Conservation (phyloP, 2,888 invertebrate genomes). For the Napeogenes sylphis region DNA sequence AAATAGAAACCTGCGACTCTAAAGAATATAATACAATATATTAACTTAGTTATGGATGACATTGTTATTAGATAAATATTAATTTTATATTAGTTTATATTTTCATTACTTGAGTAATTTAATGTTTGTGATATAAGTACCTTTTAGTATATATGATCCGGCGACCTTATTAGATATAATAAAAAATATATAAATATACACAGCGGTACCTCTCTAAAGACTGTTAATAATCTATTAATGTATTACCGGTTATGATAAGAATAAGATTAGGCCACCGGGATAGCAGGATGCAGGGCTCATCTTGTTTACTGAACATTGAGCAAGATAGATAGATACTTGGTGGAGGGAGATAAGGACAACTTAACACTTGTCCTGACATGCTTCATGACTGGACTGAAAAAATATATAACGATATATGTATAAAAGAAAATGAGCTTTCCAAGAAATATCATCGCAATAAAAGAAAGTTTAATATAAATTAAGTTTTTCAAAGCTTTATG, state of each 20-base stretch:
- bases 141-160: no score
- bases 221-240: conserved; percentile 57
- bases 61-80: no score
- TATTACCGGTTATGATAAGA: conserved; percentile 65
- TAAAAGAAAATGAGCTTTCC: no score
- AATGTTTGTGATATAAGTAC: no score
- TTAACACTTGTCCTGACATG: conserved; percentile 16
- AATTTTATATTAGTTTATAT: no score
- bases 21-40: no score
- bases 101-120: no score
- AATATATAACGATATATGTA: no score
- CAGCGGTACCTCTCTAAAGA: conserved; percentile 51
- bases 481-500: conserved; percentile 29
- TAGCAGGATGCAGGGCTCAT: conserved; percentile 71
- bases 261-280: conserved; percentile 69
- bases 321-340: conserved; percentile 48
- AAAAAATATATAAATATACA: conserved; percentile 19
- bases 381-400: background rate
- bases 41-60: no score
- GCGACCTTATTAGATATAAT: background rate
- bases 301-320: conserved; percentile 59
- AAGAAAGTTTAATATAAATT: conserved; percentile 18
- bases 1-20: no score
- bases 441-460: no score
- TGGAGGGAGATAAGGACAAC: conserved; percentile 30